A percentile compares a stretch with the other conserved stretches of the same genome.
Conservation (phyloP, 1,140 invertebrate species). For the Drosophila persimilis region DNA sequence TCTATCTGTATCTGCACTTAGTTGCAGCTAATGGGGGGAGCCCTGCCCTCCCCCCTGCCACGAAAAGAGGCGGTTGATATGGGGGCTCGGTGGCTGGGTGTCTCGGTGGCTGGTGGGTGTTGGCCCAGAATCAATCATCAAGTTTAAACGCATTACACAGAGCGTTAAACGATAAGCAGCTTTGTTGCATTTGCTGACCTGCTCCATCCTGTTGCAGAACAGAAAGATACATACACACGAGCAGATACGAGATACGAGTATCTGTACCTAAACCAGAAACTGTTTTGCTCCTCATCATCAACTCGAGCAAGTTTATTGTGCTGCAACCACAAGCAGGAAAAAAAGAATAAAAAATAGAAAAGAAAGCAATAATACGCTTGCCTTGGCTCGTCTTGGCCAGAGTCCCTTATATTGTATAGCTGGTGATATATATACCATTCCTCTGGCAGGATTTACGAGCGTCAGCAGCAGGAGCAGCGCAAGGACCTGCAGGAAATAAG, state of each 20-base stretch:
- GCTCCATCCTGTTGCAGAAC: slow-evolving; percentile 43
- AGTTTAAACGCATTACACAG: slow-evolving; percentile 79
- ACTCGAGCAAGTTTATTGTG: slow-evolving; percentile 72
- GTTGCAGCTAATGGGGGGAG: slow-evolving; percentile 51
- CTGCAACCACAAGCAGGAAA: slow-evolving; percentile 37
- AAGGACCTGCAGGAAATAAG: slow-evolving; percentile 13
- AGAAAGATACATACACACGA: slow-evolving; percentile 40
- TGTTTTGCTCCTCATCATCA: slow-evolving; percentile 59
- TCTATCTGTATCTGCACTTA: slow-evolving; percentile 61
- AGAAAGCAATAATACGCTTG: slow-evolving; percentile 73
- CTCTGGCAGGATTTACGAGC: slow-evolving; percentile 66
- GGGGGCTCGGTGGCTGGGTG: background rate
- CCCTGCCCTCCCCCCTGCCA: too few species aligned
- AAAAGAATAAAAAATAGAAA: background rate
- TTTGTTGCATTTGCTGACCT: slow-evolving; percentile 68
- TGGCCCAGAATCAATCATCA: slow-evolving; percentile 70
- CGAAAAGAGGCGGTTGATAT: too few species aligned
- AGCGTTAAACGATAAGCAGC: slow-evolving; percentile 80
- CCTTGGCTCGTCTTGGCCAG: slow-evolving; percentile 61
- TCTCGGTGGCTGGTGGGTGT: background rate
- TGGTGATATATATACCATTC: slow-evolving; percentile 49
- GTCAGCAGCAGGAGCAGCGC: slow-evolving; percentile 14
- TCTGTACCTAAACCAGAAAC: slow-evolving; percentile 14
- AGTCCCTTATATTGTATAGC: slow-evolving; percentile 52
- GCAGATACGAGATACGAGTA: slow-evolving; percentile 15